Conservation (phyloP, 2,797 vertebrate species). For the Pogoniulus pusillus region DNA sequence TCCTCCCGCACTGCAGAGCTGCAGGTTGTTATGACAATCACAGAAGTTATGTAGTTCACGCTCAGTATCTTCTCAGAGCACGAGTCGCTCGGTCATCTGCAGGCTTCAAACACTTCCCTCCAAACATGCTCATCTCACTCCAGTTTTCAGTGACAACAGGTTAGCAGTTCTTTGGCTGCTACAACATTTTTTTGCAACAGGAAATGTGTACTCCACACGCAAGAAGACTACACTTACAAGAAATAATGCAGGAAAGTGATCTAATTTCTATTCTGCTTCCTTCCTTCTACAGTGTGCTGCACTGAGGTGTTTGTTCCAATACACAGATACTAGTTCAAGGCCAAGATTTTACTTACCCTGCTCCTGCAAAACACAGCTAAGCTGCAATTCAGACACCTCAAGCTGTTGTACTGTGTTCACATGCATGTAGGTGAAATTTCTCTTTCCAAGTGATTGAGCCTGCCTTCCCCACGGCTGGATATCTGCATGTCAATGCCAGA, state of each 20-base stretch:
- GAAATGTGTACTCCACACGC: slow-evolving; percentile 46
- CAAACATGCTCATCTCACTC: not conserved
- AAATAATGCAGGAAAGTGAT: slow-evolving; percentile 50
- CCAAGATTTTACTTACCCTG: slow-evolving; percentile 35
- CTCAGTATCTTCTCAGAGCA: not conserved
- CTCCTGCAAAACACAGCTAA: slow-evolving; percentile 20
- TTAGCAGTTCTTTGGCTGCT: slow-evolving; percentile 12
- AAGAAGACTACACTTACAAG: slow-evolving; percentile 36
- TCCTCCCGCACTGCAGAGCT: not conserved
- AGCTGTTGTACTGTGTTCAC: not conserved
- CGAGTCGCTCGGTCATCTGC: not conserved
- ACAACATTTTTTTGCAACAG: slow-evolving; percentile 38
- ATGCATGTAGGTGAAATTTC: not conserved
- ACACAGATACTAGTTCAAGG: slow-evolving; percentile 38
- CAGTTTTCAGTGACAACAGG: not conserved
- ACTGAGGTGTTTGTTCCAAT: slow-evolving; percentile 47
- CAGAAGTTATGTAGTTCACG: not conserved
- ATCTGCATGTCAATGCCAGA: not conserved
- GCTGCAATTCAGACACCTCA: not conserved
- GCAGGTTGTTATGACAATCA: not conserved
- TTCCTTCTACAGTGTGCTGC: slow-evolving; percentile 48
- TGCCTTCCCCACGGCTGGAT: not conserved
- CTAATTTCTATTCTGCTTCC: slow-evolving; percentile 59
- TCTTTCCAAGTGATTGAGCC: not conserved
- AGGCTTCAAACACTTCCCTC: not conserved